Evolutionary conservation across 2,113 vertebrate species (phyloP), one percentile per base, ranked within the genome.

Genomic region (Leucosticte australis): DNA sequence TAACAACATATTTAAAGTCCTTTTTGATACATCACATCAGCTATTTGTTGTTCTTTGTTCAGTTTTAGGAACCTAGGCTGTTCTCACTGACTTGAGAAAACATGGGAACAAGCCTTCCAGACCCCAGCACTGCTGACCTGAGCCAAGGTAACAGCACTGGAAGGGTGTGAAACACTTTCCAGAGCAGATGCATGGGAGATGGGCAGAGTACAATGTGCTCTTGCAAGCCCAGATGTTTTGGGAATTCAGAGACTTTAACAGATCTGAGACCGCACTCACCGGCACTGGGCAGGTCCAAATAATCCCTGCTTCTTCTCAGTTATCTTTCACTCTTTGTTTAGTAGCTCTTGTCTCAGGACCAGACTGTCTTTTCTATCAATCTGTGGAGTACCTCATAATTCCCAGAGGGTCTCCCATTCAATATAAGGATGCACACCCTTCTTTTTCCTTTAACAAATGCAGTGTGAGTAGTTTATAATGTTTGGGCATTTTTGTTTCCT

Each of bases 401-500:
- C 84, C 73, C 57, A 84, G 59, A 74, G 42, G 50, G 15, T 44
- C 64, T 79, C 73, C 21, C 30, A 76, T 50, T 75, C 87, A 94
- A n/a, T 96, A 92, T 52, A 87, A 94, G 49, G 76, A 80, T 67
- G 62, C n/a, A 74, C 20, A 62, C 9, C 31, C 47, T 83, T 94
- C 47, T 92, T 90, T 69, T 92, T 95, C 55, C 53, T 68, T 91
- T 89, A 74, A 31, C 30, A 93, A 96, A 83, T 80, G 55, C n/a
- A 53, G 27, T 84, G 26, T 94, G 87, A 84, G 44, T 88, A 95
- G 60, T 96, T 96, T 94, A 92, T 92, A 83, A 91, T 93, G 57
- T 94, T 86, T 93, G 81, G 74, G 95, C 41, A 84, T 60, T 92
- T 97, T 97, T 75, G 82, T 94, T 96, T 88, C 91, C 82, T 94